Evolutionary conservation across 2,888 invertebrate genomes (phyloP).

Genomic region (Gymnosoma rotundatum): DNA sequence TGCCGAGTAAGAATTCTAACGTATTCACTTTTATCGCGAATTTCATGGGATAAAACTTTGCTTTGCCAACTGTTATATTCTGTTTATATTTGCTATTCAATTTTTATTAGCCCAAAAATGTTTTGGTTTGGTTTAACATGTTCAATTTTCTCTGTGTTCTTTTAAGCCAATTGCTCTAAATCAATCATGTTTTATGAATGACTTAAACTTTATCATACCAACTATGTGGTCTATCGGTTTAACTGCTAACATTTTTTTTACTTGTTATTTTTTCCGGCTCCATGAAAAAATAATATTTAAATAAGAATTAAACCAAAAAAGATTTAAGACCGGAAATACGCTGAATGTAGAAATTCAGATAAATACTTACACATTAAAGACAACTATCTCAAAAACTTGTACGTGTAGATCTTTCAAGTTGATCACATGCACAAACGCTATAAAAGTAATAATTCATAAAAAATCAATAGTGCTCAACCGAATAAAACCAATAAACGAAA

Average conservation of each 20-base stretch:
- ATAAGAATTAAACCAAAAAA: slow-evolving; percentile 46
- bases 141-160: slow-evolving; percentile 45
- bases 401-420: slow-evolving; percentile 56
- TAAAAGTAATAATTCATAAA: slow-evolving; percentile 63
- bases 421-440: slow-evolving; percentile 61
- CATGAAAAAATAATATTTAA: neutral
- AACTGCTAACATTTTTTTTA: slow-evolving; percentile 58
- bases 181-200: slow-evolving; percentile 66
- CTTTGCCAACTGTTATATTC: too few relatives aligned
- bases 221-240: slow-evolving; percentile 68
- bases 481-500: slow-evolving; percentile 44
- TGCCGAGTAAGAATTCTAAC: too few relatives aligned
- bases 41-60: too few relatives aligned
- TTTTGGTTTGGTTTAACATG: too few relatives aligned
- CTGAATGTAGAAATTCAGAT: slow-evolving; percentile 44
- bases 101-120: too few relatives aligned
- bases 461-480: slow-evolving; percentile 53
- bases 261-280: slow-evolving; percentile 28
- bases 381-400: slow-evolving; percentile 33
- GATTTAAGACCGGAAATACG: slow-evolving; percentile 71
- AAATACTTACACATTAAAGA: neutral
- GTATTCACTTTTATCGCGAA: too few relatives aligned
- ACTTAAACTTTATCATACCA: slow-evolving; percentile 68
- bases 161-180: slow-evolving; percentile 66
- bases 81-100: too few relatives aligned